Evolutionary conservation across 2,888 invertebrate species (phyloP).

Genomic region (Ariolimax columbianus): DNA sequence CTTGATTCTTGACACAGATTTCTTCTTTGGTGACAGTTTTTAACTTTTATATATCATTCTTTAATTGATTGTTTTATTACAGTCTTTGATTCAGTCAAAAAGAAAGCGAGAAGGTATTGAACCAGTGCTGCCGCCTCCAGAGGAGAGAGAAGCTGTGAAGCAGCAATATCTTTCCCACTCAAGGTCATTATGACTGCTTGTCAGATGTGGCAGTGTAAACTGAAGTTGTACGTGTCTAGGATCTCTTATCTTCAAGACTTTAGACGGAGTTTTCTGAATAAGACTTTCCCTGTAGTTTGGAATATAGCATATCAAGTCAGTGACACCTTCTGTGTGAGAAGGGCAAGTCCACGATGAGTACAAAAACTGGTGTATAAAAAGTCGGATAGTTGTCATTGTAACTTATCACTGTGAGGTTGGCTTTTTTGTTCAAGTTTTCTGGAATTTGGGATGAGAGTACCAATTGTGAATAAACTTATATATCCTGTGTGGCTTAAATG

Average conservation of each 20-base stretch:
- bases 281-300: no score
- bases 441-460: no score
- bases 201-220: background rate
- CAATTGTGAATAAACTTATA: no score
- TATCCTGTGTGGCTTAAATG: no score
- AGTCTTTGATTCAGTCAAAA: conserved; percentile 77
- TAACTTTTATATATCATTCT: background rate
- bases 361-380: no score
- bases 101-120: conserved; percentile 83
- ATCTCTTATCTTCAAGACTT: background rate
- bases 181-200: background rate
- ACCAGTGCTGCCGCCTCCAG: conserved; percentile 85
- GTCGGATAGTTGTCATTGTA: no score
- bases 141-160: conserved; percentile 83
- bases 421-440: no score
- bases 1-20: no score
- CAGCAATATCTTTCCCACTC: conserved; percentile 56
- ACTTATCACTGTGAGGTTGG: no score
- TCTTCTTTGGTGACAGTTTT: background rate
- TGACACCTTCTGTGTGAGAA: no score
- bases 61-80: conserved; percentile 4
- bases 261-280: background rate
- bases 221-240: background rate
- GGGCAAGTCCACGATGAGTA: no score
- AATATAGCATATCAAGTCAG: no score